A percentile compares a stretch with the other conserved stretches of the same genome.
Evolutionary conservation across 2,113 vertebrate genomes (phyloP).

Genomic region (Poecile atricapillus): DNA sequence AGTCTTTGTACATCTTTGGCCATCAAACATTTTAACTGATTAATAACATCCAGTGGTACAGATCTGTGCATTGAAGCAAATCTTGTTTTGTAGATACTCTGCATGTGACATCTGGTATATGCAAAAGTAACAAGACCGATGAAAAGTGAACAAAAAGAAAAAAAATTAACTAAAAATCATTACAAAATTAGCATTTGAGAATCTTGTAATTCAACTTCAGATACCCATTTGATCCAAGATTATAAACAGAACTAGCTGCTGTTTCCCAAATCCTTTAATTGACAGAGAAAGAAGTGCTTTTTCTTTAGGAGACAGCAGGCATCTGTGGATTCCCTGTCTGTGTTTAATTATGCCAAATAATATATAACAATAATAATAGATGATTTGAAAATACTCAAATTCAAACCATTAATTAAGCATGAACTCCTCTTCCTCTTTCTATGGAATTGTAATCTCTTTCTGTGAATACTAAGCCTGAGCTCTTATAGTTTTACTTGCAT

Average conservation of each 20-base stretch:
- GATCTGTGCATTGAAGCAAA: background rate
- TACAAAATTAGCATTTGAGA: background rate
- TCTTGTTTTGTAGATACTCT: background rate
- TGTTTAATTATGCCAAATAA: background rate
- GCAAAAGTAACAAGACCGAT: background rate
- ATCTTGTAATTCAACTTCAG: background rate
- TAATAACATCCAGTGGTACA: background rate
- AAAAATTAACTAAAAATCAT: background rate
- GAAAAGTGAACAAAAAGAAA: background rate
- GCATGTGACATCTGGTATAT: background rate
- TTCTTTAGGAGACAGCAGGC: background rate
- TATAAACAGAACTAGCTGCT: background rate
- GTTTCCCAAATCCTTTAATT: background rate
- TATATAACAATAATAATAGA: background rate
- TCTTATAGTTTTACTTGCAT: background rate
- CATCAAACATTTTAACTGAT: background rate
- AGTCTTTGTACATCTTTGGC: background rate
- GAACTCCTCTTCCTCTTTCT: background rate
- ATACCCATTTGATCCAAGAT: background rate
- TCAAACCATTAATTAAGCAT: background rate
- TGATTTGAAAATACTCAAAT: background rate
- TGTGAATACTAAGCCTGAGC: background rate
- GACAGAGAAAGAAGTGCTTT: background rate
- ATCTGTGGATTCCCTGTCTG: background rate
- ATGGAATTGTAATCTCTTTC: background rate